Evolutionary conservation across 2,888 invertebrate species (phyloP).

Genomic region (Nymphalis polychloros): DNA sequence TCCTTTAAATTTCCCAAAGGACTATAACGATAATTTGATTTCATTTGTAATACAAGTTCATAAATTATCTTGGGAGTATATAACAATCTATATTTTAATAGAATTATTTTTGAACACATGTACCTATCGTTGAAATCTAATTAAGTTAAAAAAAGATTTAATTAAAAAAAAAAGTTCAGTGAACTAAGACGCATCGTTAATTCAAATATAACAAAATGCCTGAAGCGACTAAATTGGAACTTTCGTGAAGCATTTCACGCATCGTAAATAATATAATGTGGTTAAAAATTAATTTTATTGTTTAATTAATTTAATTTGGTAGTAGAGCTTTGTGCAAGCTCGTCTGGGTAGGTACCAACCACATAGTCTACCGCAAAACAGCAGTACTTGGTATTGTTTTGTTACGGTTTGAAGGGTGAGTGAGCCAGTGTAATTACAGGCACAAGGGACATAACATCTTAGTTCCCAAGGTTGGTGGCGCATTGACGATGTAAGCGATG

Average conservation of each 20-base stretch:
- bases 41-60: constrained; percentile 27
- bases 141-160: not conserved
- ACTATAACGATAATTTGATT: constrained; percentile 29
- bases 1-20: constrained; percentile 36
- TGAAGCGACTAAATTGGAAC: not conserved
- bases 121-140: no score
- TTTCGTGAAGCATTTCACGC: not conserved
- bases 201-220: not conserved
- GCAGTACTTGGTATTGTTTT: no score
- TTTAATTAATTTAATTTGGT: no score
- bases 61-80: constrained; percentile 26
- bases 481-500: no score
- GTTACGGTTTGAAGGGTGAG: no score
- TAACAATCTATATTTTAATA: not conserved
- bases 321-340: no score
- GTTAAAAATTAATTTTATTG: no score
- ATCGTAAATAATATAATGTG: not conserved
- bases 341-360: no score
- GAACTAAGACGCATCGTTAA: not conserved
- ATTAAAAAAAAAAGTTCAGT: not conserved
- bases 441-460: no score
- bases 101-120: not conserved
- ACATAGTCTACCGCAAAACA: no score
- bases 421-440: no score
- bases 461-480: no score